Base-by-base conservation (phyloP, 2,797 vertebrate genomes). In the Rhinogobio ventralis region DNA sequence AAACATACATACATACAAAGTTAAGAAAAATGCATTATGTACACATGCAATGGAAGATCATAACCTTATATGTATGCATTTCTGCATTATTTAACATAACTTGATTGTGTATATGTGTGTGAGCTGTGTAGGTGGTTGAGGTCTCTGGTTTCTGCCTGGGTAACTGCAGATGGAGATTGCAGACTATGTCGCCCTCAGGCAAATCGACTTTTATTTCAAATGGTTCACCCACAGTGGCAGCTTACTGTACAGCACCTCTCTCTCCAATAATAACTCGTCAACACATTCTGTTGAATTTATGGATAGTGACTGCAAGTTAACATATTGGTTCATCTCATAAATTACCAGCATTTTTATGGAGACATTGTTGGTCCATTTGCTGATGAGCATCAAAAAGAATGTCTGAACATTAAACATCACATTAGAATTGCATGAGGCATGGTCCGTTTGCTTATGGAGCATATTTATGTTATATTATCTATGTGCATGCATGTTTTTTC, bases 151-250 rank as follows among this genome's bases (percentile, higher is more conserved):
- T 79, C 28, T 71, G 75, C 53, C 39, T 78, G 39, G 66, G 53
- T 67, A 55, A 79, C 53, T 72, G 83, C 76, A 62, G 76, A 64
- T 57, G 23, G 83, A 72, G 83, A 71, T 72, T 79, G 62, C 62
- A 84, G 64, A 78, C 64, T 57, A 28, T 79, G 42, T 82, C 19
- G n/a, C 76, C 83, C 76, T 85, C 66, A 7, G 67, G 83, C 76
- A 72, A 84, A 84, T 71, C 75, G 74, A 84, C 83, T 79, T 85
- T 85, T 45, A 51, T 85, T 85, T 85, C 66, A 78, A 84, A 84
- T 5, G 55, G 53, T 71, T 79, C 83, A 72, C 67, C 73, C 82
- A 84, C 73, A 33, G 55, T 36, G 42, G 20, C 49, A 42, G 75
- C 66, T 33, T 79, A 71, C 83, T 72, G 55, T 84, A 84, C 49